Percentiles rank a stretch among this genome's conserved stretches.
Conservation (phyloP, 2,113 vertebrate species). For the Catagonus wagneri region DNA sequence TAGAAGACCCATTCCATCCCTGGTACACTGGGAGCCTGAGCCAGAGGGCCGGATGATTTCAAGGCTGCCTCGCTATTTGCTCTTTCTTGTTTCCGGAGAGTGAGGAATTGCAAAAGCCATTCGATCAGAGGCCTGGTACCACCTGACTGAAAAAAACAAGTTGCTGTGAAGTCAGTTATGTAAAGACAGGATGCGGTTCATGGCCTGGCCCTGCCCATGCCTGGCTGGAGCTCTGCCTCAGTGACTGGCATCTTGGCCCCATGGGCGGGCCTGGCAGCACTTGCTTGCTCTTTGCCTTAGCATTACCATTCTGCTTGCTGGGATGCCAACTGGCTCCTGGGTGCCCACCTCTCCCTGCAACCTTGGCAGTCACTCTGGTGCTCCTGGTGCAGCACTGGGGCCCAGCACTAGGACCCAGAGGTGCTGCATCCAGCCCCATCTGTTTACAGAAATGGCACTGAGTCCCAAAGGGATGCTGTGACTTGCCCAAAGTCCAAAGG, state of each 20-base stretch:
- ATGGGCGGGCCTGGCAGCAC: rapidly evolving
- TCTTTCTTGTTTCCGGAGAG: constrained; percentile 17
- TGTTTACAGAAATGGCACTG: not conserved
- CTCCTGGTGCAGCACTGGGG: not conserved
- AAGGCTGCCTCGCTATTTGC: not conserved
- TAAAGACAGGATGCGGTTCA: not conserved
- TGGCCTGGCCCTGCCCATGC: not conserved
- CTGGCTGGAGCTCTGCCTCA: not conserved
- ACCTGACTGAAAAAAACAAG: not conserved
- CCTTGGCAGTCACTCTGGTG: not conserved
- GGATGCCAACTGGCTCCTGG: not conserved
- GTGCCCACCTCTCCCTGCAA: not conserved
- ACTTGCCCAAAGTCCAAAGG: not conserved
- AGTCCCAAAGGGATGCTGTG: not conserved
- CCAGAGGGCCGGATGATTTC: not conserved
- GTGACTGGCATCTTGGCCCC: not conserved
- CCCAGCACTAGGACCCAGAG: not conserved
- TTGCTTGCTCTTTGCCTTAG: not conserved
- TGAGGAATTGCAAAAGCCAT: not conserved
- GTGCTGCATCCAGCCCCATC: not conserved
- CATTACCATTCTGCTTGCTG: not conserved
- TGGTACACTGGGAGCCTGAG: not conserved
- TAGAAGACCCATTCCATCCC: not conserved
- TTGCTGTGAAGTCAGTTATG: not conserved
- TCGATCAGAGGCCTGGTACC: constrained; percentile 14